These are phyloP conservation scores for Otolemur garnettii DNA, from an alignment of 2,113 vertebrate species.

Conservation along the genomic window DNA sequence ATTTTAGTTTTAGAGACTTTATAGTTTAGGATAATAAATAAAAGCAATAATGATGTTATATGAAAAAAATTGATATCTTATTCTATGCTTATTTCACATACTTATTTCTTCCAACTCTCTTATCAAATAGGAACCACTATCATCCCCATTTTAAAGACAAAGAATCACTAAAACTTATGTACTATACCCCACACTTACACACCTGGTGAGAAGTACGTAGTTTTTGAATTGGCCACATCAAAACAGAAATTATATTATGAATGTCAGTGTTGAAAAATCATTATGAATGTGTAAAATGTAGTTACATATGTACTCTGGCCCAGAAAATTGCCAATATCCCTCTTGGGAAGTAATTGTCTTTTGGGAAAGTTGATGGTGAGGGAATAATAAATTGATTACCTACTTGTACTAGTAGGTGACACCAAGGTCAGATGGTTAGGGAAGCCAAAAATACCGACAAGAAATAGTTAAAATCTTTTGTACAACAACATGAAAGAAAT, in stretches of 20 bases:
- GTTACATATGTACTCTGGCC: not conserved
- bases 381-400: not conserved
- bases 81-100: not conserved
- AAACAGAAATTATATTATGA: constrained; percentile 20
- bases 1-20: constrained; percentile 26
- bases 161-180: not conserved
- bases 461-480: not conserved
- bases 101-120: not conserved
- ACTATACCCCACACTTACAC: not conserved
- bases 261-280: not conserved
- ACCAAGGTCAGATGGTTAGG: not conserved
- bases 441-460: not conserved
- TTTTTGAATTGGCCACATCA: not conserved
- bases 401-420: not conserved
- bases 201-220: not conserved
- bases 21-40: not conserved
- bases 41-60: not conserved
- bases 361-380: not conserved
- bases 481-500: not conserved
- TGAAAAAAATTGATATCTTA: not conserved
- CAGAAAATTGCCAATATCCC: not conserved
- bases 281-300: not conserved
- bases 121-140: not conserved
- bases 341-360: not conserved
- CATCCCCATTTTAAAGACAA: not conserved